Base-by-base conservation (phyloP, 2,888 invertebrate species). In the Apotomis turbidana region DNA sequence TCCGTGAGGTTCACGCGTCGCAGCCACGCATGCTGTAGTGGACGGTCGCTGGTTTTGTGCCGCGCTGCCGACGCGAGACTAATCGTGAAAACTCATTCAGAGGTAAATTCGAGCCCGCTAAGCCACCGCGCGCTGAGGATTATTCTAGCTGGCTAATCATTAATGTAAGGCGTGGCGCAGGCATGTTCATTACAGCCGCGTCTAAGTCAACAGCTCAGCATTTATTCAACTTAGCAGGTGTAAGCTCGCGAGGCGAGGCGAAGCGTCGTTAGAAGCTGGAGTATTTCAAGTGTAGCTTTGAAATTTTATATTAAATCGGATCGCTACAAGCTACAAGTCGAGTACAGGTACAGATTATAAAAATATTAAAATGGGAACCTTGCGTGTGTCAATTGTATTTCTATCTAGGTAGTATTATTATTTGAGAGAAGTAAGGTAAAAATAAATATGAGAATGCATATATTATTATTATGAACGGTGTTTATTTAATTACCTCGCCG, bases 141-240 rank as follows among this genome's bases (percentile, higher is more conserved):
- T 64, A 54, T 64, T 64, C 54, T 64, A 54, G 41, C 15, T 6
- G 54, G 44, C 64, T 64, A 44, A 64, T 64, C 54, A 64, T 55
- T 64, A 55, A 64, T 64, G 54, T 55, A 55, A 12, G 15, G 54
- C 44, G 55, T n/a, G 52, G 49, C 49, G 10, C 9, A 49, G 49
- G 9, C 38, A 51, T 10, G 54, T 64, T 55, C 44, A 44, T 64
- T 64, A 44, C 54, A 15, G 41, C 54, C 15, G 44, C 51, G 49
- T 49, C 51, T 51, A 13, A 38, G 52, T 38, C 62, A 13, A 49
- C 49, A 49, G 49, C 49, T 49, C 5, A 49, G 49, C 10, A 49
- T 49, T 49, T 49, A 49, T 49, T 49, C 9, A 49, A 49, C 49
- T 49, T 49, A 49, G 49, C 49, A 49, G 49, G 49, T 49, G 49